Conservation (phyloP, 1,140 invertebrate species). For the Drosophila sulfurigaster region DNA sequence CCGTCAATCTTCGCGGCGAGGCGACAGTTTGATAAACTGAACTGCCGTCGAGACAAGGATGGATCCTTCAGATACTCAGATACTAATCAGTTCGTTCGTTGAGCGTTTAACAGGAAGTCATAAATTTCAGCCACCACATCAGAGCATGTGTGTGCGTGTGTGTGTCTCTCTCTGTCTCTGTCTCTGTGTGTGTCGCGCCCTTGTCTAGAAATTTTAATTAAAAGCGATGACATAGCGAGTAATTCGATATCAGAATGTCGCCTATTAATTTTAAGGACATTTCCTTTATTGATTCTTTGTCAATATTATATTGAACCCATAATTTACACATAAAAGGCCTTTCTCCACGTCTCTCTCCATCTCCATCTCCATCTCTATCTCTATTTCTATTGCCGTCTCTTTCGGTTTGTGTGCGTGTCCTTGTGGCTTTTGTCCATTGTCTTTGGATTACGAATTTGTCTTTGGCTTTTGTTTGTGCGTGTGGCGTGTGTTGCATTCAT, state of each 20-base stretch:
- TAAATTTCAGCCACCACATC: slow-evolving; percentile 70
- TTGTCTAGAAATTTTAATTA: slow-evolving; percentile 84
- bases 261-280: slow-evolving; percentile 84
- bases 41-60: slow-evolving; percentile 54
- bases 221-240: slow-evolving; percentile 84
- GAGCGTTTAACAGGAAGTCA: slow-evolving; percentile 73
- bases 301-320: slow-evolving; percentile 83
- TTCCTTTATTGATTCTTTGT: slow-evolving; percentile 84
- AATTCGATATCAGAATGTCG: slow-evolving; percentile 84
- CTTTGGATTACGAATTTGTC: slow-evolving; percentile 35
- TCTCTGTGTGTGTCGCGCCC: slow-evolving; percentile 58
- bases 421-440: slow-evolving; percentile 42
- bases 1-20: slow-evolving; percentile 70
- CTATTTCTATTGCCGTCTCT: neutral
- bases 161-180: slow-evolving; percentile 25
- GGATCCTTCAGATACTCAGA: slow-evolving; percentile 55
- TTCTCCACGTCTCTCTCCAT: slow-evolving; percentile 8
- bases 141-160: slow-evolving; percentile 34
- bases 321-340: slow-evolving; percentile 83
- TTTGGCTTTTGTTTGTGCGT: slow-evolving; percentile 38
- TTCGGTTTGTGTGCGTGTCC: slow-evolving; percentile 26
- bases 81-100: slow-evolving; percentile 71
- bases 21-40: slow-evolving; percentile 81
- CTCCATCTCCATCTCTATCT: neutral
- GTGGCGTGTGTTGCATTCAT: slow-evolving; percentile 44